phyloP scores from a whole-genome alignment of 2,797 vertebrate species.

The Pelochelys cantorii region DNA sequence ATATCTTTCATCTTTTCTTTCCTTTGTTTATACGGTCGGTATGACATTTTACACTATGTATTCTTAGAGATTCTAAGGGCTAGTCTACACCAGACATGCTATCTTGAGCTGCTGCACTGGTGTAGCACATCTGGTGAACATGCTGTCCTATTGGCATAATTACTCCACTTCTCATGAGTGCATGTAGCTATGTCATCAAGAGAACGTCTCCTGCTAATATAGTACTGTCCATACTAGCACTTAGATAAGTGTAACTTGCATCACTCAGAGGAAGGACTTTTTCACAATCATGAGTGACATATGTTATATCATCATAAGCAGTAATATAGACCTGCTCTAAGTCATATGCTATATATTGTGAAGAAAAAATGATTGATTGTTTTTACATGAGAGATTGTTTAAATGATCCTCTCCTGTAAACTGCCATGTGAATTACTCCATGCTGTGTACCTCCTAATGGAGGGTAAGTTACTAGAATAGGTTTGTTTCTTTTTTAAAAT shows the following conservation, averaged over 20 bases:
- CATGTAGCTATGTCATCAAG: no score
- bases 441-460: neutral
- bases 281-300: no score
- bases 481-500: neutral
- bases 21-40: neutral
- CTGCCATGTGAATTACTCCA: neutral
- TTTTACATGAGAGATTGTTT: neutral
- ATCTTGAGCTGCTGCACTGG: no score
- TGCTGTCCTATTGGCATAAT: no score
- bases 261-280: no score
- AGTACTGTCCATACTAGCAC: no score
- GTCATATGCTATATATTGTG: neutral
- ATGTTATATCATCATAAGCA: no score
- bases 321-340: neutral
- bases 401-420: neutral
- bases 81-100: no score
- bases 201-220: no score
- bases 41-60: neutral
- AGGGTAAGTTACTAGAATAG: neutral
- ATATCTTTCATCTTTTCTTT: neutral
- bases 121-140: no score
- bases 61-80: neutral
- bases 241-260: no score
- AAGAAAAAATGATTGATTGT: neutral
- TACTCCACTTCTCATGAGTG: no score